phyloP scores from a whole-genome alignment of 2,797 vertebrate species.

The Etheostoma perlongum region DNA sequence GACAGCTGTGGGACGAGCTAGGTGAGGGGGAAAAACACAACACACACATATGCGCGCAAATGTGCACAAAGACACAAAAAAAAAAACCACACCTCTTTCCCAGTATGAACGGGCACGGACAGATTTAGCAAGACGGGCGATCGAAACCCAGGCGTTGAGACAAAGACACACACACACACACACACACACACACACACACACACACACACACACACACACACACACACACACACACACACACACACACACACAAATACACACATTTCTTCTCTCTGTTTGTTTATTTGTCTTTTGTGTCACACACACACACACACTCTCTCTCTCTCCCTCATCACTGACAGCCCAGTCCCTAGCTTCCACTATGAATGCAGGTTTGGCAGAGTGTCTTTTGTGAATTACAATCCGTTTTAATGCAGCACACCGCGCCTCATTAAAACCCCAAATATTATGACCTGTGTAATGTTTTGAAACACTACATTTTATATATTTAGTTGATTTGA shows the following conservation, averaged over 20 bases:
- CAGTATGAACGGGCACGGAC: conserved; percentile 33
- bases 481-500: conserved; percentile 60
- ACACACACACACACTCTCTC: conserved; percentile 35
- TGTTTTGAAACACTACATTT: conserved; percentile 50
- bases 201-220: conserved; percentile 22
- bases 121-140: conserved; percentile 66
- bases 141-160: conserved; percentile 55
- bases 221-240: conserved; percentile 23
- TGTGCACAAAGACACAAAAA: conserved; percentile 6
- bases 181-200: conserved; percentile 22
- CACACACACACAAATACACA: conserved; percentile 11
- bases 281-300: conserved; percentile 61
- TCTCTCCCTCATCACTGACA: conserved; percentile 50
- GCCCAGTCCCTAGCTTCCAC: conserved; percentile 32
- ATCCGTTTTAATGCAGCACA: conserved; percentile 54
- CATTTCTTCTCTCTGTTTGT: conserved; percentile 21
- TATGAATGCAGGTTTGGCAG: conserved; percentile 55
- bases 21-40: conserved; percentile 84
- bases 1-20: conserved; percentile 99
- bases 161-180: conserved; percentile 39
- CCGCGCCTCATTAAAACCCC: conserved; percentile 48
- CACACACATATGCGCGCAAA: conserved; percentile 17
- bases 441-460: conserved; percentile 57
- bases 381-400: conserved; percentile 65
- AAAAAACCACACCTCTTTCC: conserved; percentile 8